A percentile compares a stretch with the other conserved stretches of the same genome.
These are phyloP conservation scores for Phyllotis vaccarum DNA, from an alignment of 2,797 vertebrate species.

Conservation along the genomic window DNA sequence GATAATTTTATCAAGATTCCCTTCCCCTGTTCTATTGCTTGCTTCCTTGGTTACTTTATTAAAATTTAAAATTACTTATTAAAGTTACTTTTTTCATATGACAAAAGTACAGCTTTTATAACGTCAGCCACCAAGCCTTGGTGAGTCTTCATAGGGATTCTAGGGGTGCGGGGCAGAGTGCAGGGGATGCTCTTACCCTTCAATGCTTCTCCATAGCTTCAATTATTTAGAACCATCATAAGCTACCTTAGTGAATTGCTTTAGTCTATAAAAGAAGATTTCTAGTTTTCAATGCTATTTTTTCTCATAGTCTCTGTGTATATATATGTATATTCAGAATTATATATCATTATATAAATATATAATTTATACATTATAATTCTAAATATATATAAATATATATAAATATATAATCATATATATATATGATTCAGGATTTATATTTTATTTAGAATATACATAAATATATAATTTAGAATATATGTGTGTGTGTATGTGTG, in stretches of 20 bases:
- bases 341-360: not conserved
- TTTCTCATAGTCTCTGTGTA: conserved; percentile 1
- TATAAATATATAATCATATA: not conserved
- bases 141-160: not conserved
- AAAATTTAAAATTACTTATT: conserved; percentile 87
- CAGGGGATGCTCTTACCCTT: not conserved
- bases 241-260: not conserved
- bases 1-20: conserved; percentile 84
- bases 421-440: not conserved
- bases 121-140: conserved; percentile 78
- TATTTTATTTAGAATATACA: not conserved
- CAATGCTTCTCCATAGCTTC: not conserved
- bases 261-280: conserved; percentile 35
- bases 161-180: not conserved
- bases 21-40: conserved; percentile 81
- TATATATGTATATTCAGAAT: not conserved
- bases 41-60: conserved; percentile 87
- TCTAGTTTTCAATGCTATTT: conserved; percentile 31
- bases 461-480: not conserved
- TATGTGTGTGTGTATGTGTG: not conserved
- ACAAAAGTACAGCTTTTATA: conserved; percentile 81
- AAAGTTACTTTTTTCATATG: conserved; percentile 82
- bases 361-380: not conserved
- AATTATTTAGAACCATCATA: not conserved
- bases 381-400: not conserved